A percentile compares a stretch with the other conserved stretches of the same genome.
Conservation (phyloP, 2,888 invertebrate genomes). For the Abrostola triplasia region DNA sequence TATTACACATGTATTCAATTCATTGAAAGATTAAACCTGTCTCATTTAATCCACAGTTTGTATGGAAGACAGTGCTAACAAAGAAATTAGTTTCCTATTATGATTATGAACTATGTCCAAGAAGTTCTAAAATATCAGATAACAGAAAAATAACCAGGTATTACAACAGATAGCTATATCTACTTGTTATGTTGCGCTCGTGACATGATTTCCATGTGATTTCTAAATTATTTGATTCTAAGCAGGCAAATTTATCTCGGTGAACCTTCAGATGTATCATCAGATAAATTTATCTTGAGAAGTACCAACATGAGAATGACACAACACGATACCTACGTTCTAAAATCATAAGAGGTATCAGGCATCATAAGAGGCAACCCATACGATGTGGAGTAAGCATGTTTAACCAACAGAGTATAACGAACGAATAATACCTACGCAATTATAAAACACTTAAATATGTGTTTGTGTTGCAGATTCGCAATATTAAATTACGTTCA, state of each 20-base stretch:
- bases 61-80: too few relatives aligned
- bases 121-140: too few relatives aligned
- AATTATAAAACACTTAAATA: conserved; percentile 46
- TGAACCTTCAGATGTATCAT: conserved; percentile 21
- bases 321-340: conserved; percentile 27
- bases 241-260: conserved; percentile 23
- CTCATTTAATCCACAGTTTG: too few relatives aligned
- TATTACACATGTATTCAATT: conserved; percentile 17
- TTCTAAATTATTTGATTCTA: conserved; percentile 22
- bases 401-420: conserved; percentile 49
- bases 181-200: conserved; percentile 5
- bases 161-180: not conserved
- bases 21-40: too few relatives aligned
- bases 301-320: conserved; percentile 29
- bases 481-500: conserved; percentile 38
- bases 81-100: too few relatives aligned
- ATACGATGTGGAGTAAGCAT: conserved; percentile 39
- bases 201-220: conserved; percentile 6
- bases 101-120: too few relatives aligned
- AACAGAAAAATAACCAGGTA: too few relatives aligned
- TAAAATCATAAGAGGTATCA: too few relatives aligned
- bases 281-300: conserved; percentile 38
- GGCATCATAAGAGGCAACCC: conserved; percentile 11
- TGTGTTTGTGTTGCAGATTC: conserved; percentile 34
- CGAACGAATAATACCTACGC: conserved; percentile 48